phyloP scores from a whole-genome alignment of 2,113 vertebrate genomes.

The Hippocampus zosterae region DNA sequence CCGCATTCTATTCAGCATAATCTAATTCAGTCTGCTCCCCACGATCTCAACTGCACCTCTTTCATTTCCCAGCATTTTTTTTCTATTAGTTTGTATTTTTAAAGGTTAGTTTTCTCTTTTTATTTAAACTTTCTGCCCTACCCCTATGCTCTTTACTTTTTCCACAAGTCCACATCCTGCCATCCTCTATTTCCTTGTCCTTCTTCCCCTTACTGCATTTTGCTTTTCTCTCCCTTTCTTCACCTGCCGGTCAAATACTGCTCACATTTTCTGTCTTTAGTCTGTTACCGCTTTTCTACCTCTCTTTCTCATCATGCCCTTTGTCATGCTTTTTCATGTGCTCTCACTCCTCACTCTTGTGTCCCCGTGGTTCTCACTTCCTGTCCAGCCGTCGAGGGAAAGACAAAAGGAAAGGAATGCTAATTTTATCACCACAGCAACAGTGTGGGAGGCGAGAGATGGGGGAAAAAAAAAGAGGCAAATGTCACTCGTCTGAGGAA shows the following conservation, averaged over 20 bases:
- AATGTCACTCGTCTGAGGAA: slow-evolving; percentile 69
- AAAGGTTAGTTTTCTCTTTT: slow-evolving; percentile 51
- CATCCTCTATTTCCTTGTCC: slow-evolving; percentile 33
- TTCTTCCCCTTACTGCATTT: slow-evolving; percentile 16
- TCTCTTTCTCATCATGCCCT: slow-evolving; percentile 32
- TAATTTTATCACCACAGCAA: slow-evolving; percentile 68
- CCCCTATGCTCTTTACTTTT: slow-evolving; percentile 30
- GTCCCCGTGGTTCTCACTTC: slow-evolving; percentile 63
- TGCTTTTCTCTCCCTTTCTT: slow-evolving; percentile 20
- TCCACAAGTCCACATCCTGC: slow-evolving; percentile 44
- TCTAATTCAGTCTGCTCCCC: slow-evolving; percentile 47
- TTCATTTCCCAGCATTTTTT: slow-evolving; percentile 36
- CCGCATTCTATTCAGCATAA: slow-evolving; percentile 47
- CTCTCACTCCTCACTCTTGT: slow-evolving; percentile 36
- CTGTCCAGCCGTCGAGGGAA: slow-evolving; percentile 58
- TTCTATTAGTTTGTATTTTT: slow-evolving; percentile 42
- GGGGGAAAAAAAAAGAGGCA: slow-evolving; percentile 21
- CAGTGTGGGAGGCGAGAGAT: slow-evolving; percentile 40
- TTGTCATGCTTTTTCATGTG: slow-evolving; percentile 43
- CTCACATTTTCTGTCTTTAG: slow-evolving; percentile 28
- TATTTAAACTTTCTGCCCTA: not conserved
- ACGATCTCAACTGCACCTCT: slow-evolving; percentile 37
- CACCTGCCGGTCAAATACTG: slow-evolving; percentile 22
- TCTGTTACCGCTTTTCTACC: slow-evolving; percentile 17
- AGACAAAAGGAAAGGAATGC: slow-evolving; percentile 66